Evolutionary conservation across 2,113 vertebrate genomes (phyloP), one percentile per base, ranked within the genome.

Genomic region (Hylia prasina): DNA sequence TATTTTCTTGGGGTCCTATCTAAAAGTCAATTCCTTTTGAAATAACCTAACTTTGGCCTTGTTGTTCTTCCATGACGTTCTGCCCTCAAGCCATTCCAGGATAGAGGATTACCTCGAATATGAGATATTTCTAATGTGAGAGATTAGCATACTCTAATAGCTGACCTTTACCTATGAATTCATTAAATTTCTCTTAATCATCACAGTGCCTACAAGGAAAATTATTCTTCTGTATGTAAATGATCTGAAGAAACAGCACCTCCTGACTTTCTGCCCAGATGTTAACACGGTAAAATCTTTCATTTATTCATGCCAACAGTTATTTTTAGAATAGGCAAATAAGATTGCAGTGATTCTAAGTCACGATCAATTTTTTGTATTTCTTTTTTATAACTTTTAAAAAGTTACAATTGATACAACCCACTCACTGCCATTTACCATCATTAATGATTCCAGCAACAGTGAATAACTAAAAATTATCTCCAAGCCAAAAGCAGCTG

Each of bases 371-470:
- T 82, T 90, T 79, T 44, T 72, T 12, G 13, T 76, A 91, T 91
- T 90, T 94, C 82, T 72, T 75, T 56, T 63, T 77, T 54, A 72
- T 39, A 7, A 76, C 28, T 65, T 94, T 79, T 76, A 15, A 90
- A 65, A 85, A 92, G 63, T 73, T 82, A 83, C 50, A 88, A 54
- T 86, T 94, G 71, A 80, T 73, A 70, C 79, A 89, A 88, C 90
- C 92, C 50, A 94, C 88, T 95, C 79, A 61, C 79, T 94, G 92
- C 63, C 95, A 92, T 93, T 94, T 93, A 82, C 54, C 54, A 81
- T 77, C 82, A 92, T 61, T 95, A 95, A 80, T 82, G 71, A 96
- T 94, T 95, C 64, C 45, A 95, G 56, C 93, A 96, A 73, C 68
- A 73, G 14, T 45, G 82, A 96, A 83, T 72, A 93, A 80, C 68